Evolutionary conservation across 2,113 vertebrate genomes (phyloP), one percentile per base, ranked within the genome.

Genomic region (Corythoichthys intestinalis): DNA sequence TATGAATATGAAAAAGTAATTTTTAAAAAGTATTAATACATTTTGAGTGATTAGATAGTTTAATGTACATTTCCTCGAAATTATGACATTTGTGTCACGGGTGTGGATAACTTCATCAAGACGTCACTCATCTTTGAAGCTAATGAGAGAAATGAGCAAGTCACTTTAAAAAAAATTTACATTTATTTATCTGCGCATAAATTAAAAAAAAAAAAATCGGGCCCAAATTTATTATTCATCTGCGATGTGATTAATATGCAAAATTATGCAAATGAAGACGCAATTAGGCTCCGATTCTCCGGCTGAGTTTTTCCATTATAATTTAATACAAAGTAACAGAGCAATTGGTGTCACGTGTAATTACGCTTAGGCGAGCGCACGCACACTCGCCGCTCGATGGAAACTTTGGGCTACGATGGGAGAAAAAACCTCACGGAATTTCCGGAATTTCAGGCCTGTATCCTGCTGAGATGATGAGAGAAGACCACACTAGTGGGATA

Each of bases 251-350:
- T 99, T 99, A 99, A 99, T 99, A 98, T 99, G 96, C 97, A 99
- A 98, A 98, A 99, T 98, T 99, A 98, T 99, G 96, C 96, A 99
- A 99, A 99, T 99, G 96, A 99, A 98, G 97, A 98, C 95, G 97
- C 96, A 99, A 99, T 99, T 99, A 98, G 97, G 95, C 96, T 98
- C 96, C 96, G 96, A 98, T 99, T 99, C 97, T 98, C 97, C 94
- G 94, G 96, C 98, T 95, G 96, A 99, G 98, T 98, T 58, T 98
- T 98, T 96, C 96, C 96, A 98, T 99, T 98, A 98, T 98, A 99
- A 99, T 99, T 98, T 98, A 99, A 99, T 98, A 99, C 97, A 99
- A 98, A 98, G 96, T 99, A 99, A 99, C 96, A 98, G 96, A 98
- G 96, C 98, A 99, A 99, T 99, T 98, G 97, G 96, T 99, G 97